Evolutionary conservation across 2,797 vertebrate genomes (phyloP), one percentile per base, ranked within the genome.

Genomic region (Urocyon cinereoargenteus): DNA sequence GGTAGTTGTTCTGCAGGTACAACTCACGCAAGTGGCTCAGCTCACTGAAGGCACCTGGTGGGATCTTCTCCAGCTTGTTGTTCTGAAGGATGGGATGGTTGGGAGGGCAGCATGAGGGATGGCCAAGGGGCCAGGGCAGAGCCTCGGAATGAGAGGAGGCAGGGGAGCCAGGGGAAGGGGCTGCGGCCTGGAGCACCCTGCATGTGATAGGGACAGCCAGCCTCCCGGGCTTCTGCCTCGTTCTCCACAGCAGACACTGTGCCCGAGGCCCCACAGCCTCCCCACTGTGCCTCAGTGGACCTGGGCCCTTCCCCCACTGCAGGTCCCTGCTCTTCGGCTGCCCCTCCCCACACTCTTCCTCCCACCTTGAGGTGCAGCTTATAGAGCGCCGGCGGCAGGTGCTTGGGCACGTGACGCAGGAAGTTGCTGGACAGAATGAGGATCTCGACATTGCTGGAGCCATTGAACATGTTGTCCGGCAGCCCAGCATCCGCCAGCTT

Each of bases 381-480:
- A 98, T 99, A 99, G 14, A 99, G 98, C 70, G 98, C 99, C 4
- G 98, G 98, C 0, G 99, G 99, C 64, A 99, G 99, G 97, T 99
- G 99, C 97, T 98, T 99, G 22, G 99, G 99, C 86, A 99, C 99
- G 0, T 99, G 99, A 59, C 99, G 99, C 95, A 99, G 99, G 97
- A 99, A 99, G 98, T 99, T 99, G 98, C 99, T 99, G 98, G 99
- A 99, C 99, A 99, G 98, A 96, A 99, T 99, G 90, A 99, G 99
- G 98, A 99, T 99, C 98, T 99, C 99, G 70, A 99, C 98, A 0
- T 98, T 99, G 98, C 98, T 83, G 28, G 99, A 99, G 79, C 99
- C 99, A 1, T 99, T 99, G 98, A 99, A 99, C 99, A 99, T 99
- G 95, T 99, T 98, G 77, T 99, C 99, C 0, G 99, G 99, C 95